These are phyloP conservation scores for Drosophila quadrilineata DNA, from an alignment of 1,140 invertebrate genomes.

Conservation along the genomic window DNA sequence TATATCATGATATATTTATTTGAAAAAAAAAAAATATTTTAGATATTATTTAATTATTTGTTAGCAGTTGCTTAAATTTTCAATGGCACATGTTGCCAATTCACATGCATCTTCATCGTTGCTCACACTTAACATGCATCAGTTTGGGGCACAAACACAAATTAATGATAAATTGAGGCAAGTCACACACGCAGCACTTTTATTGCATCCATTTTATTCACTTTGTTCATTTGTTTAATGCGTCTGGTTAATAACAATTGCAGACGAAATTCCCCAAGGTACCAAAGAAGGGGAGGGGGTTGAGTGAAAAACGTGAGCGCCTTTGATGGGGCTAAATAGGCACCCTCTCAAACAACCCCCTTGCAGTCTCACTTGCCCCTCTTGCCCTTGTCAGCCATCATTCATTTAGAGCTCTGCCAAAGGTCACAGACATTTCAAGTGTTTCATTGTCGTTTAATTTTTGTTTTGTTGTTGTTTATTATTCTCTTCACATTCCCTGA, in stretches of 20 bases:
- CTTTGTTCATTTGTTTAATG: constrained; percentile 50
- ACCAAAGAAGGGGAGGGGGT: neutral
- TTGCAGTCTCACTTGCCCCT: neutral
- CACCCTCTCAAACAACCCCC: neutral
- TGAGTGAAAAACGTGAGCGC: constrained; percentile 7
- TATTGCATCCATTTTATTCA: constrained; percentile 44
- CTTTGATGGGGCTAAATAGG: constrained; percentile 27
- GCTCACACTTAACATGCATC: neutral
- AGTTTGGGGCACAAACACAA: neutral
- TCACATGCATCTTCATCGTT: neutral
- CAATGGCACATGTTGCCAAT: too few relatives aligned
- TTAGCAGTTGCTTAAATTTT: too few relatives aligned
- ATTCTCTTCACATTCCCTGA: constrained; percentile 10
- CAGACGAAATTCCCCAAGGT: constrained; percentile 45
- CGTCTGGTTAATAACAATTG: constrained; percentile 53
- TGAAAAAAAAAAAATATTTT: too few relatives aligned
- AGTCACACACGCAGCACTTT: constrained; percentile 7
- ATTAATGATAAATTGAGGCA: constrained; percentile 3
- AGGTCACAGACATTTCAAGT: constrained; percentile 75
- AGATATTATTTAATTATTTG: too few relatives aligned
- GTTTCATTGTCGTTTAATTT: constrained; percentile 61
- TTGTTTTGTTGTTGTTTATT: constrained; percentile 49
- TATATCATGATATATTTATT: too few relatives aligned
- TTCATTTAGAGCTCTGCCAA: constrained; percentile 24
- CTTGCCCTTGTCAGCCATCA: neutral